Conservation (phyloP, 2,888 invertebrate species). For the Hyppa rectilinea region DNA sequence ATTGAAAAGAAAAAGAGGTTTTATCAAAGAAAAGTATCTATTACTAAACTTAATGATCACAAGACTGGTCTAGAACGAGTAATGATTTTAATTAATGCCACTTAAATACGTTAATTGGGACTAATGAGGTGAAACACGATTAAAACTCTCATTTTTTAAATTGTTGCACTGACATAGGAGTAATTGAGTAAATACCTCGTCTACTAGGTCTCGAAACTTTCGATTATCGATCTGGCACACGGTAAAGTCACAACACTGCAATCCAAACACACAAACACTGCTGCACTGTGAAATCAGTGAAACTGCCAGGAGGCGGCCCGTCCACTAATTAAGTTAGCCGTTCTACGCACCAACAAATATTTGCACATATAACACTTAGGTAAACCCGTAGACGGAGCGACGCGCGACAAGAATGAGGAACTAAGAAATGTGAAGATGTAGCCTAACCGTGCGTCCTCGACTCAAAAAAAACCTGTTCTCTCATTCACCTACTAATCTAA, state of each 20-base stretch:
- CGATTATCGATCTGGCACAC: constrained; percentile 61
- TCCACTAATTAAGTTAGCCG: constrained; percentile 81
- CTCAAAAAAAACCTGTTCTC: constrained; percentile 82
- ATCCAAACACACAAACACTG: constrained; percentile 76
- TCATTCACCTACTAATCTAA: constrained; percentile 86
- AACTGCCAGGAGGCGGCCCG: constrained; percentile 61
- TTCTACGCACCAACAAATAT: constrained; percentile 68
- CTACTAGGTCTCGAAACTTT: constrained; percentile 55
- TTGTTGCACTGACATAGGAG: constrained; percentile 9
- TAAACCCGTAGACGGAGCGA: constrained; percentile 68
- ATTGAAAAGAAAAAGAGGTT: constrained; percentile 1
- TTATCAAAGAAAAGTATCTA: constrained; percentile 10
- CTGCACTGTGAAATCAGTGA: constrained; percentile 54
- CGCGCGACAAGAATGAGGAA: constrained; percentile 76
- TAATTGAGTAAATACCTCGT: constrained; percentile 49
- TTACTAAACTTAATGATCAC: constrained; percentile 15
- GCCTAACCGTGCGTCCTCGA: constrained; percentile 77
- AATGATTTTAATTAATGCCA: constrained; percentile 53
- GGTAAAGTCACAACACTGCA: constrained; percentile 74
- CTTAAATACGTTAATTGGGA: constrained; percentile 58
- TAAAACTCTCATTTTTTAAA: constrained; percentile 50
- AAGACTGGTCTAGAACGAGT: constrained; percentile 39
- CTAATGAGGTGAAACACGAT: constrained; percentile 55
- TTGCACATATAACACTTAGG: constrained; percentile 64
- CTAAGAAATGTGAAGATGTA: constrained; percentile 76